Percentiles rank a stretch among this genome's conserved stretches.
These are phyloP conservation scores for Helicolenus hilgendorfi DNA, from an alignment of 2,797 vertebrate species.

Conservation along the genomic window DNA sequence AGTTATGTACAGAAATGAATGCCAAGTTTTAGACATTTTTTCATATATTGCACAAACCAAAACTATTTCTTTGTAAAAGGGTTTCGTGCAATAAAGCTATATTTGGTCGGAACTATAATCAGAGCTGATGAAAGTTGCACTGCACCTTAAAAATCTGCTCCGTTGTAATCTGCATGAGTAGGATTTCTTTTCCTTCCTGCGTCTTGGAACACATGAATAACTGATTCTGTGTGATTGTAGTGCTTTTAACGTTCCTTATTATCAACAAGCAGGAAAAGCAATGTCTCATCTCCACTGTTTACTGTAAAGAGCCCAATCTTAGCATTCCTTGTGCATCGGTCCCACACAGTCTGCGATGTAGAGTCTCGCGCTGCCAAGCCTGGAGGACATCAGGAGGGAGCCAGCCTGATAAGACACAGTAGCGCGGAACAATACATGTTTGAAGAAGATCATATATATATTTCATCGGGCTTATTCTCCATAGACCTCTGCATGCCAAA, in stretches of 20 bases:
- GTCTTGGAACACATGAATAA: not conserved
- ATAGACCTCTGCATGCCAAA: conserved; percentile 89
- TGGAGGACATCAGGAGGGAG: conserved; percentile 77
- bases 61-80: not conserved
- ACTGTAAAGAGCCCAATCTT: conserved; percentile 13
- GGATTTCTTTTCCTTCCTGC: not conserved
- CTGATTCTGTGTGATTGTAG: not conserved
- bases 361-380: conserved; percentile 78
- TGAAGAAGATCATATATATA: conserved; percentile 92
- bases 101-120: not conserved
- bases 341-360: conserved; percentile 42
- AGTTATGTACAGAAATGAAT: not conserved
- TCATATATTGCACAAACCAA: not conserved
- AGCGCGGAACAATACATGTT: conserved; percentile 89
- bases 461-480: conserved; percentile 91
- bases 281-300: conserved; percentile 23
- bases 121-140: not conserved
- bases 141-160: not conserved
- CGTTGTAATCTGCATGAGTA: not conserved
- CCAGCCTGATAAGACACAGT: conserved; percentile 86
- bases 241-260: conserved; percentile 2
- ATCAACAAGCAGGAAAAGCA: not conserved
- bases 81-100: not conserved
- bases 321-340: conserved; percentile 45
- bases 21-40: not conserved